Evolutionary conservation across 2,888 invertebrate species (phyloP).

Genomic region (Neocrepidodera transversa): DNA sequence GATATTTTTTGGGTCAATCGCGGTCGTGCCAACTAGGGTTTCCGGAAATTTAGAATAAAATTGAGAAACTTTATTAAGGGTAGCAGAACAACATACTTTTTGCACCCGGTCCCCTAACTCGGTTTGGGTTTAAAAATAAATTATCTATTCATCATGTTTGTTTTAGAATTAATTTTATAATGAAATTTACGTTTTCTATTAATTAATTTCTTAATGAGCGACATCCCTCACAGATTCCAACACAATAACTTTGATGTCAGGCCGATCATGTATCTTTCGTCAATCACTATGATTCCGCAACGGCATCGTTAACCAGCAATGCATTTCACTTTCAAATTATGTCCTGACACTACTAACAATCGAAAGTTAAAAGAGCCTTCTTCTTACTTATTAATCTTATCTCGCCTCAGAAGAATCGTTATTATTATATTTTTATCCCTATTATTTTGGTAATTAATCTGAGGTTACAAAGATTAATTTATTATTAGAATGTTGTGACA

Average conservation of each 20-base stretch:
- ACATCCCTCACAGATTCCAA: no score
- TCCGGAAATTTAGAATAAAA: no score
- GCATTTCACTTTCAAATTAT: conserved; percentile 23
- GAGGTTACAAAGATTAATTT: no score
- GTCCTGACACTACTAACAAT: conserved; percentile 12
- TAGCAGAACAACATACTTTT: not conserved
- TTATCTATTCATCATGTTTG: no score
- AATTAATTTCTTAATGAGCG: no score
- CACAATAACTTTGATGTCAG: conserved; percentile 16
- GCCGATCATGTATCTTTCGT: conserved; percentile 24
- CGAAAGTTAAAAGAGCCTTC: conserved; percentile 1
- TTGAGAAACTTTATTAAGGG: not conserved
- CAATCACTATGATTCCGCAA: conserved; percentile 19
- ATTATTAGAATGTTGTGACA: no score
- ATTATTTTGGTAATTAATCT: conserved; percentile 1
- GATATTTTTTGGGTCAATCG: conserved; percentile 20
- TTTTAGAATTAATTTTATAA: no score
- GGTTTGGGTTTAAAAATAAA: no score
- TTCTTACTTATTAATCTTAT: not conserved
- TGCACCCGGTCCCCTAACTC: no score
- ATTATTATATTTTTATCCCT: conserved; percentile 2
- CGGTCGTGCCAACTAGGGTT: conserved; percentile 11
- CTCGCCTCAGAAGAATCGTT: conserved; percentile 2
- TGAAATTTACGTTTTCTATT: no score
- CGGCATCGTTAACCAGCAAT: not conserved